These are phyloP conservation scores for Microtus pennsylvanicus DNA, from an alignment of 2,113 vertebrate species.

Conservation along the genomic window DNA sequence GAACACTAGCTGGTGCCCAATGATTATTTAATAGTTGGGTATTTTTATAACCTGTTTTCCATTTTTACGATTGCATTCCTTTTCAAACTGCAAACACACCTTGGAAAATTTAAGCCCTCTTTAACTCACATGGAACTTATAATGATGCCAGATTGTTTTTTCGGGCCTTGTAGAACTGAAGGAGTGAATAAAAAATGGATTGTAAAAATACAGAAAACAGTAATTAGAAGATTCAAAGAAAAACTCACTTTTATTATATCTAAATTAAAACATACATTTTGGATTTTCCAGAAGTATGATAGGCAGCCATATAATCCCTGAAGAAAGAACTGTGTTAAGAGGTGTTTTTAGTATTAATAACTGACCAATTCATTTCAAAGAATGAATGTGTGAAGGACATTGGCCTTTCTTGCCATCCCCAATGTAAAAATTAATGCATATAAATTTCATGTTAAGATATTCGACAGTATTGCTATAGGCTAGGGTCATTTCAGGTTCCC, in stretches of 20 bases:
- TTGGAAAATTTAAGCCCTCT: background rate
- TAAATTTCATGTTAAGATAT: conserved; percentile 22
- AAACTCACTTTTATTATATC: background rate
- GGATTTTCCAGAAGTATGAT: background rate
- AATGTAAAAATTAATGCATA: background rate
- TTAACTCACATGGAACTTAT: background rate
- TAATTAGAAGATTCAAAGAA: background rate
- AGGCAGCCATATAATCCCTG: background rate
- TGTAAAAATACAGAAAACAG: background rate
- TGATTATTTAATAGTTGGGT: background rate
- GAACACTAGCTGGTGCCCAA: background rate
- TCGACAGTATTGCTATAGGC: too few relatives aligned
- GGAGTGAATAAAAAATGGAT: background rate
- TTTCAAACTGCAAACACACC: background rate
- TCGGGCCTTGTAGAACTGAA: background rate
- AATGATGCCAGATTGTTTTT: background rate
- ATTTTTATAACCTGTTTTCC: background rate
- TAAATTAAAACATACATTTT: background rate
- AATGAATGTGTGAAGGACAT: background rate
- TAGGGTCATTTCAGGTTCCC: too few relatives aligned
- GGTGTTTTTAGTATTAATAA: background rate
- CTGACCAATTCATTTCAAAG: background rate
- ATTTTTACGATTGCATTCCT: background rate
- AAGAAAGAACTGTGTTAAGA: background rate
- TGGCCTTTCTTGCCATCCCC: background rate